Evolutionary conservation across 23 tunicate genomes (phyloP), one percentile per base, ranked within the genome.

Genomic region (Styela clava): DNA sequence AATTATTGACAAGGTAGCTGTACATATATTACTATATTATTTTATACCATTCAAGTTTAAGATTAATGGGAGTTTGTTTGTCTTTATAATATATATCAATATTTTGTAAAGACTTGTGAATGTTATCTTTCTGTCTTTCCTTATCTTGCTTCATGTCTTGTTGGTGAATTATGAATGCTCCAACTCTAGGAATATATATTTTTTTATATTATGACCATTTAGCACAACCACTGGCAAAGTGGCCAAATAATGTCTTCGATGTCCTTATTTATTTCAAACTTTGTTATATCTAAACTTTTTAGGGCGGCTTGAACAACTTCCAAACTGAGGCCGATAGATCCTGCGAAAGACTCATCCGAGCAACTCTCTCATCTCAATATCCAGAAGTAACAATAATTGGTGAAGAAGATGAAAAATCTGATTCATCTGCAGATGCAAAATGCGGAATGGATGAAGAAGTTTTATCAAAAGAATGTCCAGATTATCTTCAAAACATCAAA

Each of bases 311-410:
- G 69, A 86, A 84, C 35, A 96, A 96, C 71, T 87, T 91, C 20
- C 99, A 96, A 82, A 96, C 99, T 26, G 95, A 96, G 71, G 99
- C 97, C 0, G 99, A 96, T 70, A 72, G 92, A 21, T 74, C 88
- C 24, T 90, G 87, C 63, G 97, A 96, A 65, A 82, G 85, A 61
- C 33, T 96, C 1, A 96, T 96, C 64, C 74, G 93, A 22, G 92
- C 93, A 21, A 93, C 99, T 5, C 83, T 96, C 24, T 21, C 85
- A 2, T 23, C 90, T 2, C 68, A 84, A 63, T 96, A 81, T 63
- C 99, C 99, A 2, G 76, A 84, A 37, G 35, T 96, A 9, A 79
- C 34, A 18, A 81, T 96, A 2, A 96, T 96, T 56, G 99, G 99
- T 2, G 99, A 96, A 73, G 99, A 96, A 82, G 96, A 91, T 69